Conservation (phyloP, 2,113 vertebrate species). For the Salvelinus alpinus region DNA sequence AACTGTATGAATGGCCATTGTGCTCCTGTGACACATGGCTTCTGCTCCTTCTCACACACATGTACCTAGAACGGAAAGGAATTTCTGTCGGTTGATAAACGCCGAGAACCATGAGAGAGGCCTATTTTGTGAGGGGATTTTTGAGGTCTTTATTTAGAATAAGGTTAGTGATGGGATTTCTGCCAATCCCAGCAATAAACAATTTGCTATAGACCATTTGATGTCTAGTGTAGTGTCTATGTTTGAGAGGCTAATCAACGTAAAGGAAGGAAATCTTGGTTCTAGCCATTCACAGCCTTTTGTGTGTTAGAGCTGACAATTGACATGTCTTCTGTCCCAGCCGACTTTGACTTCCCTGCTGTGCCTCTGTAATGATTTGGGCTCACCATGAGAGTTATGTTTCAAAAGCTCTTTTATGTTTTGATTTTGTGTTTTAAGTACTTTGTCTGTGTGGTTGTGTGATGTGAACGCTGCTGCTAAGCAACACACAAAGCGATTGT, state of each 20-base stretch:
- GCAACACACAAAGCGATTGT: slow-evolving; percentile 4
- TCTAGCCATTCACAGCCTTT: slow-evolving; percentile 28
- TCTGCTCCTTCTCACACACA: no score
- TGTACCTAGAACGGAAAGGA: no score
- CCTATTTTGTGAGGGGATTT: no score
- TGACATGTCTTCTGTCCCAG: slow-evolving; percentile 41
- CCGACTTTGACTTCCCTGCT: slow-evolving; percentile 6
- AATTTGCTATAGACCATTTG: not conserved
- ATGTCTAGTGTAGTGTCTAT: not conserved
- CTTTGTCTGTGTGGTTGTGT: not conserved
- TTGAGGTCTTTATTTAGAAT: no score
- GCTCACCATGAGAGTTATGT: not conserved
- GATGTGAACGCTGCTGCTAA: not conserved
- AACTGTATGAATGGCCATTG: no score
- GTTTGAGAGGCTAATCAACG: slow-evolving; percentile 34
- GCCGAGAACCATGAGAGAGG: no score
- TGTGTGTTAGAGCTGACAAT: slow-evolving; percentile 17
- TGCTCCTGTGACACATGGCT: no score
- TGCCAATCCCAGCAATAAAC: not conserved
- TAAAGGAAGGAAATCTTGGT: slow-evolving; percentile 35
- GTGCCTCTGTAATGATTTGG: not conserved
- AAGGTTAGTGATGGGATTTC: no score
- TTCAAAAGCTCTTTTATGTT: not conserved
- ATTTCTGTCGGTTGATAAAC: no score
- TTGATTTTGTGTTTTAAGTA: slow-evolving; percentile 4